Evolutionary conservation across 64 coral and sea anemone genomes (phyloP).

Genomic region (Montipora capricornis): DNA sequence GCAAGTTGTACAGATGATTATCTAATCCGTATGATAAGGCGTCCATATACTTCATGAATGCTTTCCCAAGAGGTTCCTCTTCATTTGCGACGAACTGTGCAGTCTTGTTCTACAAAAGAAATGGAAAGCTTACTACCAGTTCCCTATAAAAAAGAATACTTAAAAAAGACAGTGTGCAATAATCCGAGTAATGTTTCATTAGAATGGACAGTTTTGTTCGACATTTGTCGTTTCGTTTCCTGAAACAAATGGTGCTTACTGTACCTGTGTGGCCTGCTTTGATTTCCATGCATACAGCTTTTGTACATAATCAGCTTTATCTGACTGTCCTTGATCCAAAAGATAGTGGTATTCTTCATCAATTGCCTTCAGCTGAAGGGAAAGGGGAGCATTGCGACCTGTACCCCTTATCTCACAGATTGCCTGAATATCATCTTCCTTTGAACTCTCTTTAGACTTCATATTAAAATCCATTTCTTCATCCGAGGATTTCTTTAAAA

Average conservation of each 20-base stretch:
- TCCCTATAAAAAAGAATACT: too few relatives aligned
- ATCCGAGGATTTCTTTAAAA: conserved; percentile 71
- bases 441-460: conserved; percentile 95
- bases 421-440: conserved; percentile 98
- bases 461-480: conserved; percentile 93
- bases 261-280: conserved; percentile 89
- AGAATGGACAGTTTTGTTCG: too few relatives aligned
- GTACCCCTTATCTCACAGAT: conserved; percentile 91
- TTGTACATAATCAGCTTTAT: conserved; percentile 96
- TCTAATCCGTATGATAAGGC: conserved; percentile 74
- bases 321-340: conserved; percentile 90
- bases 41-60: conserved; percentile 93
- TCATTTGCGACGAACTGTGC: conserved; percentile 77
- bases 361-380: conserved; percentile 89
- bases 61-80: conserved; percentile 90
- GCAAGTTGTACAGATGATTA: conserved; percentile 91
- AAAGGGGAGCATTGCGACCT: conserved; percentile 84
- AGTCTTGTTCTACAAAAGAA: conserved; percentile 53
- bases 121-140: background rate
- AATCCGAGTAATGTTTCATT: background rate
- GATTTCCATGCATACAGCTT: conserved; percentile 97
- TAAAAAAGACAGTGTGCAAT: background rate
- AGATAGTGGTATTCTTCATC: conserved; percentile 96
- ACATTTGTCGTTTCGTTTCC: too few relatives aligned
- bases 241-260: background rate